Base-by-base conservation (phyloP, 2,888 invertebrate genomes). In the Quadriops clusia region DNA sequence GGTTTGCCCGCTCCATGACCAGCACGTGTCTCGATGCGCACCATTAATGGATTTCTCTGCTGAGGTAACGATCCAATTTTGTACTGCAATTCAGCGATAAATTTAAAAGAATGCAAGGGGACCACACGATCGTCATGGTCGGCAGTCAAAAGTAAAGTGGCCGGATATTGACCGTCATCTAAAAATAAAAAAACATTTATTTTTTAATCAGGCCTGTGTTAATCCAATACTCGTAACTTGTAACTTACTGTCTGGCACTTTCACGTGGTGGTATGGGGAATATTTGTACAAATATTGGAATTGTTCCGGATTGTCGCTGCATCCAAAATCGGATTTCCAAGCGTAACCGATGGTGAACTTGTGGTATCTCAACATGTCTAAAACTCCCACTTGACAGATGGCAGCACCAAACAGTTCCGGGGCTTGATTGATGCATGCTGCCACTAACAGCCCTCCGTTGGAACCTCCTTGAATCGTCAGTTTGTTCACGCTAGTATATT, bases 121-220 rank as follows among this genome's bases (percentile, higher is more conserved):
- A 95, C 95, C 40, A 98, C 97, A 45, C 97, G 77, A 66, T 97
- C 95, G 65, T 97, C 95, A 63, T 97, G 95, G 68, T 97, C 95
- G 11, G 90, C 95, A n/a, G 95, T 95, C 45, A 91, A 65, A 37
- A 97, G 71, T 40, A 98, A 65, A 11, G 82, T 82, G 10, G 94
- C 79, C 4, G 97, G 97, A 70, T 94, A 97, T 61, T 91, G 77
- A 6, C 58, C 56, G 5, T 60, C 57, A 11, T 53, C 59, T 60
- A 41, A n/a, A 26, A 17, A 18, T 9, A 12, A 29, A 18, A 14
- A 14, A 23, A 5, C 9, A 10, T 8, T 18, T 36, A 23, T 30
- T 11, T 36, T 11, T 28, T 17, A 21, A 33, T 8, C 9, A 10
- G n/a, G 6, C 8, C 11, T 32, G n/a, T n/a, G 22, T n/a, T 9